Evolutionary conservation across 2,797 vertebrate genomes (phyloP).

Genomic region (Chaunax sp.): DNA sequence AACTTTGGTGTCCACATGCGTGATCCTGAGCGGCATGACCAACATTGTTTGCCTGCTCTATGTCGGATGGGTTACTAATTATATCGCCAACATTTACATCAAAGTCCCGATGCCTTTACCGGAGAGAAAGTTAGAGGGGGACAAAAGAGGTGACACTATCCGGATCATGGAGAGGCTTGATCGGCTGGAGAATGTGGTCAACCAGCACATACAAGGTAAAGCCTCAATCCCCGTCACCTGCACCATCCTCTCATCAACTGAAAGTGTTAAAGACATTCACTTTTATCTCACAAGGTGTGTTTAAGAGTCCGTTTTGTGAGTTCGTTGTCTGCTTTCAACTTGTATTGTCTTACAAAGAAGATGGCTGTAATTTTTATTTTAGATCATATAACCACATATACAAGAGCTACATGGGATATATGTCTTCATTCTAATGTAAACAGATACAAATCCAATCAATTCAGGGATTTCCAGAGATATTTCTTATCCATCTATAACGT

Average conservation of each 20-base stretch:
- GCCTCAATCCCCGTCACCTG: slow-evolving; percentile 5
- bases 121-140: slow-evolving; percentile 93
- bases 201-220: slow-evolving; percentile 98
- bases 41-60: slow-evolving; percentile 97
- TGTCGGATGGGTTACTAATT: slow-evolving; percentile 98
- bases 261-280: slow-evolving; percentile 42
- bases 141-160: slow-evolving; percentile 94
- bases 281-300: background rate
- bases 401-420: too few relatives aligned
- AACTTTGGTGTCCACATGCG: slow-evolving; percentile 99
- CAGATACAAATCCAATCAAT: too few relatives aligned
- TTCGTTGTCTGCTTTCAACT: too few relatives aligned
- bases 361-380: too few relatives aligned
- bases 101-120: slow-evolving; percentile 93
- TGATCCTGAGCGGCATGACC: slow-evolving; percentile 98
- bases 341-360: too few relatives aligned
- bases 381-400: too few relatives aligned
- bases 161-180: slow-evolving; percentile 96
- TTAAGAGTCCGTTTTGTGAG: too few relatives aligned
- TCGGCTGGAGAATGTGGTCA: slow-evolving; percentile 97
- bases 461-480: too few relatives aligned
- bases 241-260: background rate
- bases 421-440: too few relatives aligned
- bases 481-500: too few relatives aligned
- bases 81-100: slow-evolving; percentile 95